phyloP scores from a whole-genome alignment of 2,797 vertebrate genomes.

The Remorina albescens region DNA sequence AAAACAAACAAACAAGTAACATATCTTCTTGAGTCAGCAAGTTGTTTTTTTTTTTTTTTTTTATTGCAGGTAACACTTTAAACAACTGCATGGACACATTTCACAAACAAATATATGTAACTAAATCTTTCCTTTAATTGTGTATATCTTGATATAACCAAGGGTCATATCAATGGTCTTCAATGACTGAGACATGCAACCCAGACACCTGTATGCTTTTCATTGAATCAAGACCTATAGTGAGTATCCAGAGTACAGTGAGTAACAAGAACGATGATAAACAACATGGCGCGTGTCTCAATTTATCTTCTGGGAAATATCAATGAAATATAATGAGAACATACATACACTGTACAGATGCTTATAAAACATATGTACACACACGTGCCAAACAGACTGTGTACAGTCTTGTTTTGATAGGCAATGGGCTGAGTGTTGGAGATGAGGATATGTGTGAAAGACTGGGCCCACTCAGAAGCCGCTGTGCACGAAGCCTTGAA shows the following conservation, averaged over 20 bases:
- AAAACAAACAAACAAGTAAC: too few species aligned
- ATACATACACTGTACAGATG: constrained; percentile 28
- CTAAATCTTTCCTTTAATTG: neutral
- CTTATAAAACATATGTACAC: constrained; percentile 44
- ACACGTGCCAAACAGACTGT: constrained; percentile 36
- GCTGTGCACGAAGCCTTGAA: constrained; percentile 78
- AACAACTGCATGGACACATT: neutral
- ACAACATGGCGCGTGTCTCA: constrained; percentile 46
- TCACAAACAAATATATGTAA: neutral
- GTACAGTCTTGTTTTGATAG: constrained; percentile 70
- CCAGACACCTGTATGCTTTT: constrained; percentile 54
- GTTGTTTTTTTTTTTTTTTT: too few species aligned
- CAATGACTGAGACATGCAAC: constrained; percentile 18
- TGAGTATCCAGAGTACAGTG: constrained; percentile 14
- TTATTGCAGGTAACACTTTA: neutral
- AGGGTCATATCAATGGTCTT: neutral
- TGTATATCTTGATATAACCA: too few species aligned
- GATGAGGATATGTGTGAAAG: constrained; percentile 76
- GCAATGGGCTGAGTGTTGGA: constrained; percentile 64
- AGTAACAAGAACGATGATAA: constrained; percentile 20
- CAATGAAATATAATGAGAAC: constrained; percentile 15
- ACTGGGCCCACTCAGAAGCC: constrained; percentile 73
- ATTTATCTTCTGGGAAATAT: constrained; percentile 34
- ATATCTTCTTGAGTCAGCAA: neutral
- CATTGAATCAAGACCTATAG: constrained; percentile 20